Base-by-base conservation (phyloP, 2,888 invertebrate genomes). In the Megastigmus dorsalis region DNA sequence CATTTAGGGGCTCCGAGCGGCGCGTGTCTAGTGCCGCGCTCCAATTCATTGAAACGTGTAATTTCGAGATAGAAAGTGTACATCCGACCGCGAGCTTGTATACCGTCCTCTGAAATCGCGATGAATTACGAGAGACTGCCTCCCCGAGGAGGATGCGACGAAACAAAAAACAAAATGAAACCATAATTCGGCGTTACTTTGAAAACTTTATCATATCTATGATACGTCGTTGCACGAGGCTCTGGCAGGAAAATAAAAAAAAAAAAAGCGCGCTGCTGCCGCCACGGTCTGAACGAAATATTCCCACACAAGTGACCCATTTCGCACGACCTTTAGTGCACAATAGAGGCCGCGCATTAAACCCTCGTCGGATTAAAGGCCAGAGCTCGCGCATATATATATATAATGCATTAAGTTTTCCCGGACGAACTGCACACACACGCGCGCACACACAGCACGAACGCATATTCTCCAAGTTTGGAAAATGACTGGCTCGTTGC, bases 321-420 rank as follows among this genome's bases (percentile, higher is more conserved):
- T 72, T 72, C 65, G 26, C 66, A 66, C 72, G 66, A 60, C 65
- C 38, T 59, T 28, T 20, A 18, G n/a, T n/a, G 30, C n/a, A 71
- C 57, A 57, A 65, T 71, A 20, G 54, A 52, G 43, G 28, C 45
- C 23, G 30, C 18, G 9, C 5, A 36, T 13, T 5, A 33, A n/a
- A n/a, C n/a, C n/a, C 23, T 9, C 7, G 13, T 57, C 20, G 6
- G 33, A 38, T 38, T 57, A 38, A 10, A 57, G 36, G 3, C 20
- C 20, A 23, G 20, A 15, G 9, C n/a, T 2, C 33, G 33, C 15
- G 15, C 30, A 30, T 23, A 20, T 6, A 18, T 30, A 55, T 55
- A n/a, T 52, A 52, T 52, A 10, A 28, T 52, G 5, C 15, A 52
- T n/a, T 4, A 52, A 52, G n/a, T n/a, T 52, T 52, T 1, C n/a